Evolutionary conservation across 1,140 invertebrate species (phyloP).

Genomic region (Gonatopus flavifemur): DNA sequence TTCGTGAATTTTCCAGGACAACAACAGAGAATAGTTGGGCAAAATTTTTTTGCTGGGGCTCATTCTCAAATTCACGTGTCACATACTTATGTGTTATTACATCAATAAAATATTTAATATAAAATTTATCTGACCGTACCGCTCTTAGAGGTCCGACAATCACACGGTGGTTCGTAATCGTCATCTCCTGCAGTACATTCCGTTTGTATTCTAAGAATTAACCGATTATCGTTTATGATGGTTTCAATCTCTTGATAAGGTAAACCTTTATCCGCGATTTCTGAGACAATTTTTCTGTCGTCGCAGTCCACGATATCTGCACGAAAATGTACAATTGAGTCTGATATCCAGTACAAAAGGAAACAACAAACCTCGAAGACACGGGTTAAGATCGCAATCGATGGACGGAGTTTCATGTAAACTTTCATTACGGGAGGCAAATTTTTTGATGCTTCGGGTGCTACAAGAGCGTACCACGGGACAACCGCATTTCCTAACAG

Average conservation of each 20-base stretch:
- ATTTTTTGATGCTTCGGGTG: too few relatives aligned
- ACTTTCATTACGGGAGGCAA: too few relatives aligned
- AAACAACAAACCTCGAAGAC: background rate
- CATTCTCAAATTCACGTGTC: too few relatives aligned
- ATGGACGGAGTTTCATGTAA: background rate
- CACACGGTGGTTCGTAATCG: slow-evolving; percentile 40
- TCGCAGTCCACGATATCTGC: too few relatives aligned
- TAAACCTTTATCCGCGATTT: slow-evolving; percentile 31
- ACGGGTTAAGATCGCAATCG: background rate
- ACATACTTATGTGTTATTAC: too few relatives aligned
- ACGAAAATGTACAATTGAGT: background rate
- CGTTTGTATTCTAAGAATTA: slow-evolving; percentile 43
- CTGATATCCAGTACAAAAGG: background rate
- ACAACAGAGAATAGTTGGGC: too few relatives aligned
- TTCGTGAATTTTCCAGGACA: too few relatives aligned
- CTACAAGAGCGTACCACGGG: background rate
- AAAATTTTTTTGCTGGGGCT: too few relatives aligned
- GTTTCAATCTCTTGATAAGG: slow-evolving; percentile 49
- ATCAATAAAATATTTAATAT: too few relatives aligned
- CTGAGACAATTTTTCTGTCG: slow-evolving; percentile 26
- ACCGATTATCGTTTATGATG: slow-evolving; percentile 43
- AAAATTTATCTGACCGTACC: too few relatives aligned
- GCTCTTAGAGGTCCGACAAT: too few relatives aligned
- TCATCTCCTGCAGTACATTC: slow-evolving; percentile 4
- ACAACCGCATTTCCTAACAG: slow-evolving; percentile 35